Conservation (phyloP, 2,888 invertebrate species). For the Hyalella azteca region DNA sequence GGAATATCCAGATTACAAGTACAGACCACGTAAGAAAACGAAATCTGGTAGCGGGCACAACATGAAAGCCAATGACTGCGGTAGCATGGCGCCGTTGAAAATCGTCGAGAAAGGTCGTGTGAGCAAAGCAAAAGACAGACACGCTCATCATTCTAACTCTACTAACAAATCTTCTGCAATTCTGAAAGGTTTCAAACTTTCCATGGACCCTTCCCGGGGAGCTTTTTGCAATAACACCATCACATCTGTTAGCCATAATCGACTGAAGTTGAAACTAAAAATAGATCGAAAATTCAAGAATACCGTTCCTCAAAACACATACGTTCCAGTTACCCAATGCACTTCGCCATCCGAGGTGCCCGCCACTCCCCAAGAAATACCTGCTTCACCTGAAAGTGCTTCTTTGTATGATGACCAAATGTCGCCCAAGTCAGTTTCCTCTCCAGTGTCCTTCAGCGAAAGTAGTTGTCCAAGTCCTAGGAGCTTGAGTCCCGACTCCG, state of each 20-base stretch:
- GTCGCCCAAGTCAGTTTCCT: constrained; percentile 38
- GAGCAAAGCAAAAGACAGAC: constrained; percentile 55
- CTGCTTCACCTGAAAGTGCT: constrained; percentile 58
- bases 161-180: constrained; percentile 42
- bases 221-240: constrained; percentile 60
- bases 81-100: constrained; percentile 15
- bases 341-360: constrained; percentile 55
- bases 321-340: constrained; percentile 56
- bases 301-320: constrained; percentile 52
- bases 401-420: constrained; percentile 56
- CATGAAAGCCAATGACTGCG: not conserved
- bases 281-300: constrained; percentile 67
- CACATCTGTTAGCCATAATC: constrained; percentile 15
- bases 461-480: constrained; percentile 25
- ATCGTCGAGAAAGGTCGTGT: constrained; percentile 56
- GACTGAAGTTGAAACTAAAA: constrained; percentile 69
- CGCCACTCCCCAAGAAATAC: constrained; percentile 56
- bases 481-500: constrained; percentile 29
- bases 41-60: constrained; percentile 46
- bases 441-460: constrained; percentile 31
- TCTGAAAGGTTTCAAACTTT: constrained; percentile 50
- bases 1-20: constrained; percentile 59
- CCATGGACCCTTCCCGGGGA: constrained; percentile 6
- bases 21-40: constrained; percentile 58
- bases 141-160: constrained; percentile 6